Evolutionary conservation across 2,113 vertebrate genomes (phyloP), one percentile per base, ranked within the genome.

Genomic region (Oryzias celebensis): DNA sequence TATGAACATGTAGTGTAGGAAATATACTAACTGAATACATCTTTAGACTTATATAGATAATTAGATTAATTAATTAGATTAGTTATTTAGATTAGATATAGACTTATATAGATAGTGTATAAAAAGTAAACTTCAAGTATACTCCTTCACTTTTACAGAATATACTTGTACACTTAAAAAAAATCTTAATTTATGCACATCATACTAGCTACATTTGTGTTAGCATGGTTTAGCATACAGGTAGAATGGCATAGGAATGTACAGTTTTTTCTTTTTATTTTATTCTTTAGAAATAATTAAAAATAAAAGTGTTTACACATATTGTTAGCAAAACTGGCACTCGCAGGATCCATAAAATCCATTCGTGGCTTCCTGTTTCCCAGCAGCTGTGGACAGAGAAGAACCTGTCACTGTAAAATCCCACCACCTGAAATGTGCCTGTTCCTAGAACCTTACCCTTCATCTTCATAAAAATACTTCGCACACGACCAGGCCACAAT

Each of bases 321-420:
- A 98, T 94, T 55, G 93, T 94, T 15, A 94, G 66, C 66, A 95
- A 89, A 67, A 97, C 85, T 14, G 97, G 96, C 41, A 95, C 94
- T 84, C 92, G 92, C 52, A 98, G 95, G 66, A 98, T 93, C 97
- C 97, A 98, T 94, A 95, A 97, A 70, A 94, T 90, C 85, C 89
- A 91, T 2, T 86, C 80, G 2, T 91, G 90, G 60, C 66, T 62
- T 18, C 95, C 96, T 60, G 94, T 93, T 76, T 97, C 94, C 96
- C 97, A 98, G 74, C 97, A 98, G 61, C 97, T 89, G 51, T 47
- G 28, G 6, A 26, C 66, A 1, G 31, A 62, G 3, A 63, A 18
- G 8, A 18, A 36, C 10, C 4, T 1, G 28, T 20, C 24, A 31
- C 14, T 31, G 43, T n/a, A 31, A 36, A 16, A 36, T 17, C 26